These are phyloP conservation scores for Eospalax fontanierii DNA, from an alignment of 2,797 vertebrate species.

Conservation along the genomic window DNA sequence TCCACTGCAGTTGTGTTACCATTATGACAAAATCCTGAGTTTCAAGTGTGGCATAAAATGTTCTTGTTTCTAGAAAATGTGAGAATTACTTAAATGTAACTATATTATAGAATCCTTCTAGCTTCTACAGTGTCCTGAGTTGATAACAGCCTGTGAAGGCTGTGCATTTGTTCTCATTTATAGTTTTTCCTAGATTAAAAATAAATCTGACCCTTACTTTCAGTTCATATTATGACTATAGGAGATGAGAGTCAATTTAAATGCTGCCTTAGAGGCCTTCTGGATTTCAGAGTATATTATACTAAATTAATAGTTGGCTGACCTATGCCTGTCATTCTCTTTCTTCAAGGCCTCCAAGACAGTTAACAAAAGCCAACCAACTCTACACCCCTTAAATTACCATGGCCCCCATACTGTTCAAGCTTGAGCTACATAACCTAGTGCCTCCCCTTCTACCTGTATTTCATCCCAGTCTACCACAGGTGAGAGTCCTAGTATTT, in stretches of 20 bases:
- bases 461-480: conserved; percentile 69
- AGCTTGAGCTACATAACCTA: conserved; percentile 62
- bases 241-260: conserved; percentile 62
- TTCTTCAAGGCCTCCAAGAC: conserved; percentile 77
- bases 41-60: conserved; percentile 24
- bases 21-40: conserved; percentile 41
- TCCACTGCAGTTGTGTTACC: conserved; percentile 17
- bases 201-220: conserved; percentile 70
- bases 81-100: conserved; percentile 60
- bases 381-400: conserved; percentile 72
- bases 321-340: conserved; percentile 74
- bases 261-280: conserved; percentile 55
- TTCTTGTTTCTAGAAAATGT: not conserved
- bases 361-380: conserved; percentile 77
- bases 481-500: conserved; percentile 75
- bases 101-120: not conserved
- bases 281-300: conserved; percentile 67
- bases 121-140: conserved; percentile 25
- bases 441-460: conserved; percentile 71
- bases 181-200: conserved; percentile 47
- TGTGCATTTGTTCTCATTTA: conserved; percentile 34
- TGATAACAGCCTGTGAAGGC: not conserved
- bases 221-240: conserved; percentile 40
- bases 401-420: conserved; percentile 70
- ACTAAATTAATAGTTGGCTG: conserved; percentile 71